A percentile compares a stretch with the other conserved stretches of the same genome.
These are phyloP conservation scores for Synergus itoensis DNA, from an alignment of 2,888 invertebrate genomes.

Conservation along the genomic window DNA sequence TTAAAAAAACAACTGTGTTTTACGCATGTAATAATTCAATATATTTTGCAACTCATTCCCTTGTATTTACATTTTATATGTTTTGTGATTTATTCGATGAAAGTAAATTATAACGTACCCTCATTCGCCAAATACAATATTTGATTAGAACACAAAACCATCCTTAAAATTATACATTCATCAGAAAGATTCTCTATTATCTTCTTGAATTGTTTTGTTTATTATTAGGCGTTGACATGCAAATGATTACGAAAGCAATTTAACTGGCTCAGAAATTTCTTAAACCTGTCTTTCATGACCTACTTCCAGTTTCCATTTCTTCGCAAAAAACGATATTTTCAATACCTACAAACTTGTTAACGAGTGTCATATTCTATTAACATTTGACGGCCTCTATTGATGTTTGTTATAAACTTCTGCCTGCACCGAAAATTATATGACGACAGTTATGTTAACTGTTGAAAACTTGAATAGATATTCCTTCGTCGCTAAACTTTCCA, in stretches of 20 bases:
- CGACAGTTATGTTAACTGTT: background rate
- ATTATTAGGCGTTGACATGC: background rate
- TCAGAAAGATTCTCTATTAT: background rate
- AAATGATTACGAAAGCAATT: background rate
- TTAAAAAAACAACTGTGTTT: no score
- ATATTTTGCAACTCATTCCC: no score
- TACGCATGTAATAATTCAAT: no score
- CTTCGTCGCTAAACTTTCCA: background rate
- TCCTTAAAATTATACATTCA: background rate
- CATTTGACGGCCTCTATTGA: background rate
- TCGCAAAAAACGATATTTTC: background rate
- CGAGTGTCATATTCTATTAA: background rate
- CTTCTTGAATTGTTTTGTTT: background rate
- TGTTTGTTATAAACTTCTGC: background rate
- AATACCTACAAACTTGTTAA: background rate
- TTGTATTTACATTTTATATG: no score
- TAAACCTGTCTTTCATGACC: background rate
- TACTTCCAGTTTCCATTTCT: background rate
- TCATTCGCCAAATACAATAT: background rate
- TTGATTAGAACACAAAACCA: background rate
- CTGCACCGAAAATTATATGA: background rate
- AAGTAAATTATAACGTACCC: no score
- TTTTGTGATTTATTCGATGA: no score
- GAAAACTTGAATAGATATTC: background rate
- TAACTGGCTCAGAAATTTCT: background rate